Percentiles rank a stretch among this genome's conserved stretches.
Conservation (phyloP, 2,797 vertebrate genomes). For the Capromys pilorides region DNA sequence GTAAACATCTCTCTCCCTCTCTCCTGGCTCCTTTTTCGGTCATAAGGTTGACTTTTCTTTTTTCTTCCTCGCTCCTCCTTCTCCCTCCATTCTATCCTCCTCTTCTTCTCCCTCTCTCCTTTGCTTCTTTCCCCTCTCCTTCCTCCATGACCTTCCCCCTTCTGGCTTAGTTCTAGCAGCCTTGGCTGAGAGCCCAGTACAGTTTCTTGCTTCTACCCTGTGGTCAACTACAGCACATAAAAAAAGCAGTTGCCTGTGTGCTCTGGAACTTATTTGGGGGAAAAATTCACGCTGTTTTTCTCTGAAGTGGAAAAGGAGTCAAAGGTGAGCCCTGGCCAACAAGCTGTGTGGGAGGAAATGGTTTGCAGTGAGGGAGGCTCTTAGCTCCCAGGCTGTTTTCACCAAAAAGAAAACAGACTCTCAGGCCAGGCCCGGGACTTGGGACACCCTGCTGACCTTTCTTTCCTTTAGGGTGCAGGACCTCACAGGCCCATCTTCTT, state of each 20-base stretch:
- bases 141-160: background rate
- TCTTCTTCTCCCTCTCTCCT: background rate
- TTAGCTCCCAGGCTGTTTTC: slow-evolving; percentile 24
- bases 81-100: too few relatives aligned
- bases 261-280: slow-evolving; percentile 63
- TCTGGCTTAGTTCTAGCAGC: background rate
- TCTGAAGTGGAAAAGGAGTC: slow-evolving; percentile 66
- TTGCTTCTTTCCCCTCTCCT: too few relatives aligned
- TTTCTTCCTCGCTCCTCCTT: background rate
- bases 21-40: background rate
- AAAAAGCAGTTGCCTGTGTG: background rate
- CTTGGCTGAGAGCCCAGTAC: background rate
- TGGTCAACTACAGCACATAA: background rate
- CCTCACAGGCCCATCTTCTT: background rate
- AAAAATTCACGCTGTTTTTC: slow-evolving; percentile 55
- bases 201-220: background rate
- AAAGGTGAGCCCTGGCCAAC: slow-evolving; percentile 53
- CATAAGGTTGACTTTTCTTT: background rate
- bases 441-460: background rate
- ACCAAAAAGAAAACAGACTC: slow-evolving; percentile 31
- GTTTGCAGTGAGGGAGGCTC: background rate
- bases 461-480: background rate
- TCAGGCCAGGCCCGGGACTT: background rate
- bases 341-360: slow-evolving; percentile 30
- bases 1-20: background rate